phyloP scores from a whole-genome alignment of 2,888 invertebrate species.

The Nebria salina region DNA sequence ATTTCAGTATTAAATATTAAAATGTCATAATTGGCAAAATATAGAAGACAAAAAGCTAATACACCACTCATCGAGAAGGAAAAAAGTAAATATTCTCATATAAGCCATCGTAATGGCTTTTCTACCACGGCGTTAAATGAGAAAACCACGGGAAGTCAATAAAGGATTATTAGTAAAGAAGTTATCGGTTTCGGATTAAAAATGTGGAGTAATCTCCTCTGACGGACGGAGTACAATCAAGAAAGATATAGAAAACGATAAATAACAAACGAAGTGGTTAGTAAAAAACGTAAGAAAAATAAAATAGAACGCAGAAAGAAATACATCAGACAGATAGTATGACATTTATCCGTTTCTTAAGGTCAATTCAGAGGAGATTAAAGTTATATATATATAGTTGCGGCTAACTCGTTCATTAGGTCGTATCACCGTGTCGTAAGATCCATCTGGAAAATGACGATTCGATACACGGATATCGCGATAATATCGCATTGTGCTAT shows the following conservation, averaged over 20 bases:
- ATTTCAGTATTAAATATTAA: slow-evolving; percentile 30
- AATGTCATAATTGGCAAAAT: slow-evolving; percentile 1
- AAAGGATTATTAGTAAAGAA: slow-evolving; percentile 18
- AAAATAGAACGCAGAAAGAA: slow-evolving; percentile 14
- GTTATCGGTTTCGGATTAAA: slow-evolving; percentile 31
- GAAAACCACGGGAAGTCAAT: slow-evolving; percentile 14
- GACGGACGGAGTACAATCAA: slow-evolving; percentile 31
- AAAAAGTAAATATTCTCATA: slow-evolving; percentile 36
- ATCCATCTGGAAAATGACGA: neutral
- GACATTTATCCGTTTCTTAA: slow-evolving; percentile 42
- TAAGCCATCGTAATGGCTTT: slow-evolving; percentile 42
- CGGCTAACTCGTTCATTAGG: slow-evolving; percentile 17
- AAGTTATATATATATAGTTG: slow-evolving; percentile 31
- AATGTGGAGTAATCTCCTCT: slow-evolving; percentile 35
- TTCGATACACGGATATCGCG: neutral
- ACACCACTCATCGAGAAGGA: slow-evolving; percentile 22
- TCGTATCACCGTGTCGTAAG: neutral
- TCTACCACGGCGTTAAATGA: slow-evolving; percentile 12
- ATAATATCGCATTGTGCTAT: neutral
- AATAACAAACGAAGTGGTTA: neutral
- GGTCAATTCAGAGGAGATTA: slow-evolving; percentile 31
- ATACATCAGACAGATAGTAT: slow-evolving; percentile 38
- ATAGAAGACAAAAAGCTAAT: slow-evolving; percentile 26
- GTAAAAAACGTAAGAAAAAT: neutral
- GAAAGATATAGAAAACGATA: slow-evolving; percentile 20